Evolutionary conservation across 2,888 invertebrate species (phyloP).

Genomic region (Drosophila phalerata): DNA sequence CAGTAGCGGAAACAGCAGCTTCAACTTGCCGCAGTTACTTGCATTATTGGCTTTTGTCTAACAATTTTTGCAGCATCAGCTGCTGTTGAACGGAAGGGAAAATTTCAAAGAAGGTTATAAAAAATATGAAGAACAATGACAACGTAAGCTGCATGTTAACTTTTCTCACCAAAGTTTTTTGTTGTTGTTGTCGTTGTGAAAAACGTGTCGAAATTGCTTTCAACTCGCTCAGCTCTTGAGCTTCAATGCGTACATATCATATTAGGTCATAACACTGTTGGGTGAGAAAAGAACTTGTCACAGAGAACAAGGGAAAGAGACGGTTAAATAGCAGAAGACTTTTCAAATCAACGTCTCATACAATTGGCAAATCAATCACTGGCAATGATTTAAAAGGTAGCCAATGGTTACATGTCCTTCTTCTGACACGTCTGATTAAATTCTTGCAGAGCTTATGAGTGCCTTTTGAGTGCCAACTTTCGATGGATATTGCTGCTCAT

Average conservation of each 20-base stretch:
- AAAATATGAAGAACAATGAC: constrained; percentile 19
- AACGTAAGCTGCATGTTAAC: constrained; percentile 55
- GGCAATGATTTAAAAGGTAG: constrained; percentile 57
- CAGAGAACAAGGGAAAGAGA: not conserved
- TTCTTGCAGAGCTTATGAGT: constrained; percentile 39
- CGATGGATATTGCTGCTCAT: constrained; percentile 58
- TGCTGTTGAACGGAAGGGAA: constrained; percentile 10
- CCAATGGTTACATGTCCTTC: constrained; percentile 27
- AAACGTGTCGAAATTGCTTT: constrained; percentile 47
- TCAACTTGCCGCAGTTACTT: constrained; percentile 37
- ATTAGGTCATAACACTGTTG: constrained; percentile 20
- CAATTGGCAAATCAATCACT: constrained; percentile 61
- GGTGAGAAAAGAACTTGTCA: constrained; percentile 12
- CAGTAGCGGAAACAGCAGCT: constrained; percentile 7
- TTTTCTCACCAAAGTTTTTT: constrained; percentile 49
- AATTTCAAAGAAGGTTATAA: constrained; percentile 19
- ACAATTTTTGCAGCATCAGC: constrained; percentile 20
- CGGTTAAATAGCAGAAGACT: not conserved
- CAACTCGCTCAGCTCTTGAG: constrained; percentile 20
- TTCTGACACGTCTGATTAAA: constrained; percentile 47
- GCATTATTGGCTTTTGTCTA: constrained; percentile 51
- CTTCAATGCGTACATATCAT: constrained; percentile 22
- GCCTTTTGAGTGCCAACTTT: constrained; percentile 10
- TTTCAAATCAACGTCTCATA: constrained; percentile 17
- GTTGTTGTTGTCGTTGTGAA: constrained; percentile 22